Conservation (phyloP, 2,113 vertebrate species). For the Salvelinus alpinus region DNA sequence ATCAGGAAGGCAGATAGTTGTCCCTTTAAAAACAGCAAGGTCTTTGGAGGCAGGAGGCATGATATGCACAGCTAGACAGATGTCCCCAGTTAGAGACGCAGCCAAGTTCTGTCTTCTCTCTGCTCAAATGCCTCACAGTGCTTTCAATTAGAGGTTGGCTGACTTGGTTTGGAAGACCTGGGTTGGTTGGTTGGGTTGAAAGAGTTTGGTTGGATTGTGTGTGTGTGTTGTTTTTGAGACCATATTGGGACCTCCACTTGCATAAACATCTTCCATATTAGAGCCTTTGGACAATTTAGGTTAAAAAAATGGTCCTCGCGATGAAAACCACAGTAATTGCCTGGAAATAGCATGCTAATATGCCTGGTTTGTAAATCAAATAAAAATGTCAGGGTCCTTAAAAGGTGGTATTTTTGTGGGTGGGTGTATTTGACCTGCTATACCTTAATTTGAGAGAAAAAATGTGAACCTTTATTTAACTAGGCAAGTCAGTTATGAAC, state of each 20-base stretch:
- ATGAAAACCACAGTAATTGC: no score
- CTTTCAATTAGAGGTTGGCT: constrained; percentile 50
- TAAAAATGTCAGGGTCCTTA: no score
- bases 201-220: not conserved
- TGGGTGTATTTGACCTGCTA: not conserved
- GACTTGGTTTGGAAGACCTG: constrained; percentile 34
- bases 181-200: constrained; percentile 19
- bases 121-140: constrained; percentile 25
- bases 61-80: constrained; percentile 17
- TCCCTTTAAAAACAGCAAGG: not conserved
- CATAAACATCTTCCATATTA: no score
- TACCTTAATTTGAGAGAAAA: no score
- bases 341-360: no score
- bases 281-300: no score
- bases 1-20: not conserved
- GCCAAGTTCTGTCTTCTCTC: constrained; percentile 19
- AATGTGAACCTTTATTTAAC: no score
- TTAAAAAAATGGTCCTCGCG: no score
- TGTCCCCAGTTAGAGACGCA: constrained; percentile 17
- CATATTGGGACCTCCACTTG: no score
- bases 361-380: no score
- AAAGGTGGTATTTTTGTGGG: not conserved
- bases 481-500: no score
- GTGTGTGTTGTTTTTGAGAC: not conserved
- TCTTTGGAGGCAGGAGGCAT: not conserved